Evolutionary conservation across 1,140 invertebrate species (phyloP).

Genomic region (Watersipora subatra): DNA sequence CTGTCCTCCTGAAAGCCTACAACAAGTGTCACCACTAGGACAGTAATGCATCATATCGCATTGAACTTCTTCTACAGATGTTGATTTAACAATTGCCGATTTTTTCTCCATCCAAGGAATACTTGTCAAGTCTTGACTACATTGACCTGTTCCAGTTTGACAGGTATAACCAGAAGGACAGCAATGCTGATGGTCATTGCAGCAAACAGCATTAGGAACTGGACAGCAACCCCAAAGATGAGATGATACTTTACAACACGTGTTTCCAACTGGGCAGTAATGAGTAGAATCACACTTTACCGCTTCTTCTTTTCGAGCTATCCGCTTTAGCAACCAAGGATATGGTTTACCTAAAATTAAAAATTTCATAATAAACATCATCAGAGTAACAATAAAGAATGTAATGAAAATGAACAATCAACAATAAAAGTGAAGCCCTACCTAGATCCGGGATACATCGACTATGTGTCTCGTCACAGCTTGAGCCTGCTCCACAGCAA

Average conservation of each 20-base stretch:
- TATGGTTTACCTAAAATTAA: too few relatives aligned
- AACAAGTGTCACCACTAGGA: not conserved
- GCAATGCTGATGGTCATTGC: constrained; percentile 26
- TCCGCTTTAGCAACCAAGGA: not conserved
- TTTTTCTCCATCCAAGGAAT: not conserved
- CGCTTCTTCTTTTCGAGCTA: not conserved
- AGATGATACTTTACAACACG: constrained; percentile 17
- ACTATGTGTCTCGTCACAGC: constrained; percentile 11
- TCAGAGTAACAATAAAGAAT: too few relatives aligned
- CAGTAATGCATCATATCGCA: constrained; percentile 13
- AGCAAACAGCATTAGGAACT: constrained; percentile 21
- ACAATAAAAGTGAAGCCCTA: too few relatives aligned
- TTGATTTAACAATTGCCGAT: not conserved
- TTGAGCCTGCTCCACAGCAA: constrained; percentile 17
- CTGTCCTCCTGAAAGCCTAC: not conserved
- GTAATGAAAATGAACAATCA: too few relatives aligned
- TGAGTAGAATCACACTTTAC: constrained; percentile 12
- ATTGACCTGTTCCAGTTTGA: too few relatives aligned
- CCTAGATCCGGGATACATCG: not conserved
- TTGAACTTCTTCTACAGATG: not conserved
- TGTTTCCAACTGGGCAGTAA: constrained; percentile 16
- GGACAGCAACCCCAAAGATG: constrained; percentile 20
- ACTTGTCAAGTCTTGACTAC: too few relatives aligned
- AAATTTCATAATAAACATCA: too few relatives aligned
- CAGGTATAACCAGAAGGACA: constrained; percentile 26